phyloP scores from a whole-genome alignment of 2,888 invertebrate species.

The Erpobdella octoculata region DNA sequence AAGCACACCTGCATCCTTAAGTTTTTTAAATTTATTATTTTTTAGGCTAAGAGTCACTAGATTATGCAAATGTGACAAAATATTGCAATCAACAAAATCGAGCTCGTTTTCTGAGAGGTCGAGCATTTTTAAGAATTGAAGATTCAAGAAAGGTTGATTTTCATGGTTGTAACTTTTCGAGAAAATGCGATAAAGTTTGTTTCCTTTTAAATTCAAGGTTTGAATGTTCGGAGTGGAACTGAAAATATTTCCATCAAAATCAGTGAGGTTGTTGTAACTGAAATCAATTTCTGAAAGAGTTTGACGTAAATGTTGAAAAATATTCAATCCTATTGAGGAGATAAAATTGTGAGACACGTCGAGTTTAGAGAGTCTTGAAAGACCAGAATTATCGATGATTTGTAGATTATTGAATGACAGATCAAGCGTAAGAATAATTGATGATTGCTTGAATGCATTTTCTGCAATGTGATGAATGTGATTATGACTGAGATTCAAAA shows the following conservation, averaged over 20 bases:
- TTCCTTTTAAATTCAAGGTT: conserved; percentile 27
- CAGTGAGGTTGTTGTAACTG: conserved; percentile 31
- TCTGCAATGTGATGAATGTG: conserved; percentile 23
- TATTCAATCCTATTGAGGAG: conserved; percentile 6
- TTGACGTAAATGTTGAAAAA: conserved; percentile 21
- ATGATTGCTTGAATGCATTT: conserved; percentile 24
- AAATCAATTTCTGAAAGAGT: conserved; percentile 30
- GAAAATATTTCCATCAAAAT: conserved; percentile 5
- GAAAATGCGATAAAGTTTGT: conserved; percentile 19
- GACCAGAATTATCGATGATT: conserved; percentile 17
- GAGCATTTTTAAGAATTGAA: conserved; percentile 28
- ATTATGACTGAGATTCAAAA: conserved; percentile 34
- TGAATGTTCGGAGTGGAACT: conserved; percentile 25
- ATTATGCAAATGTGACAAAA: conserved; percentile 11
- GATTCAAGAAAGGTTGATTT: conserved; percentile 18
- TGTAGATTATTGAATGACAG: conserved; percentile 30
- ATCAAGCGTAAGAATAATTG: conserved; percentile 31
- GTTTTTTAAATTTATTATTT: conserved; percentile 31
- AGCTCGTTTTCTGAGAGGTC: conserved; percentile 30
- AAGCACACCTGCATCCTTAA: conserved; percentile 28
- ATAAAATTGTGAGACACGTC: conserved; percentile 30
- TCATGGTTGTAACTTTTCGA: neutral
- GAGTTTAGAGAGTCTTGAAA: conserved; percentile 27
- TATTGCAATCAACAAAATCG: conserved; percentile 17
- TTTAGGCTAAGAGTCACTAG: conserved; percentile 35